Conservation (phyloP, 2,113 vertebrate species). For the Carassius gibelio region DNA sequence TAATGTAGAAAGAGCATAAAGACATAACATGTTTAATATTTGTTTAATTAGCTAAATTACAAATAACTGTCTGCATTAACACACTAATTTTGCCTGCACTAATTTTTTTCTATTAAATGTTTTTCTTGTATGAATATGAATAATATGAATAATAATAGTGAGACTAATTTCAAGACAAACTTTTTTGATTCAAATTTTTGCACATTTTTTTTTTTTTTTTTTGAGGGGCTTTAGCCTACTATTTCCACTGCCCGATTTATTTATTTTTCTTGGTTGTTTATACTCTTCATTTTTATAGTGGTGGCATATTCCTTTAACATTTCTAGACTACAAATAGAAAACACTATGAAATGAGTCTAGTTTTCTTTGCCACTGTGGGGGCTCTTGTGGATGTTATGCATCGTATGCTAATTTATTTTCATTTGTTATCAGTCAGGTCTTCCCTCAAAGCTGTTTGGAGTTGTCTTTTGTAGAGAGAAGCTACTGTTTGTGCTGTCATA, state of each 20-base stretch:
- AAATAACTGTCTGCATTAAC: too few relatives aligned
- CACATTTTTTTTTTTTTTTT: too few relatives aligned
- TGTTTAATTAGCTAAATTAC: too few relatives aligned
- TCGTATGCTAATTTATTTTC: conserved; percentile 22
- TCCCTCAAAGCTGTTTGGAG: conserved; percentile 27
- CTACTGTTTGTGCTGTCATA: conserved; percentile 37
- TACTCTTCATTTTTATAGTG: not conserved
- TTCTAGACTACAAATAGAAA: not conserved
- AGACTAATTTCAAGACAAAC: not conserved
- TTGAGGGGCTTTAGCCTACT: not conserved
- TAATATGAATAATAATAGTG: too few relatives aligned
- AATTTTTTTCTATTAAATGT: not conserved
- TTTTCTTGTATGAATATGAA: not conserved
- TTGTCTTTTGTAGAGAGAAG: conserved; percentile 18
- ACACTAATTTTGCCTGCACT: too few relatives aligned
- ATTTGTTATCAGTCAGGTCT: conserved; percentile 11
- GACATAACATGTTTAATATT: too few relatives aligned
- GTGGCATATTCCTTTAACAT: not conserved
- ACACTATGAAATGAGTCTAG: not conserved
- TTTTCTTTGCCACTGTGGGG: not conserved
- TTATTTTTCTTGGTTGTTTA: not conserved
- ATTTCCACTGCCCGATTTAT: not conserved
- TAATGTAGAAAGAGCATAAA: too few relatives aligned
- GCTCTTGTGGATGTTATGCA: conserved; percentile 2
- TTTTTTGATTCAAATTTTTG: not conserved